phyloP scores from a whole-genome alignment of 2,797 vertebrate genomes.

The Kryptopterus vitreolus region DNA sequence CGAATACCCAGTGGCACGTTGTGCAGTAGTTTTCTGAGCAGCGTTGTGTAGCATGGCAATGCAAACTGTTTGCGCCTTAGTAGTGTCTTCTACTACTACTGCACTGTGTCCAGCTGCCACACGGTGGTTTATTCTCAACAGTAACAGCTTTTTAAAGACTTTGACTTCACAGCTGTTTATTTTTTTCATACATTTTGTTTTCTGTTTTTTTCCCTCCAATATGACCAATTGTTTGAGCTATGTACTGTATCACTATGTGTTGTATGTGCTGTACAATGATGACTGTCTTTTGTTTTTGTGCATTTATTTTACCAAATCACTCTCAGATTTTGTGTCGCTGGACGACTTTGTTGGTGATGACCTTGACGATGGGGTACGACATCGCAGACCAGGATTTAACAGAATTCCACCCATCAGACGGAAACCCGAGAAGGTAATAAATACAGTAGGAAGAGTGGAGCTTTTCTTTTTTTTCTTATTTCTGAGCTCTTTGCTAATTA shows the following conservation, averaged over 20 bases:
- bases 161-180: too few species aligned
- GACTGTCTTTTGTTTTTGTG: neutral
- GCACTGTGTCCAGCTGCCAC: neutral
- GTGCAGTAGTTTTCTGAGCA: neutral
- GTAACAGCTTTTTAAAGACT: neutral
- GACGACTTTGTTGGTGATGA: constrained; percentile 76
- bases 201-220: neutral
- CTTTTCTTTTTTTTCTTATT: neutral
- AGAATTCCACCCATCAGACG: constrained; percentile 67
- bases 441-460: neutral
- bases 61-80: neutral
- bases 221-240: neutral
- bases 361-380: constrained; percentile 75
- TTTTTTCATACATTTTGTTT: neutral
- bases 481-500: neutral
- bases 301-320: neutral
- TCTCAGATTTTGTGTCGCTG: constrained; percentile 75
- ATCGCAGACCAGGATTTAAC: constrained; percentile 72
- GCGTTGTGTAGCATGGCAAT: neutral
- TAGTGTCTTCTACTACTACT: too few species aligned
- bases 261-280: too few species aligned
- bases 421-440: constrained; percentile 76
- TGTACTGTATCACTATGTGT: too few species aligned
- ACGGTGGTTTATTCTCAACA: neutral
- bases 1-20: neutral